These are phyloP conservation scores for Axis porcinus DNA, from an alignment of 2,113 vertebrate genomes.

Conservation along the genomic window DNA sequence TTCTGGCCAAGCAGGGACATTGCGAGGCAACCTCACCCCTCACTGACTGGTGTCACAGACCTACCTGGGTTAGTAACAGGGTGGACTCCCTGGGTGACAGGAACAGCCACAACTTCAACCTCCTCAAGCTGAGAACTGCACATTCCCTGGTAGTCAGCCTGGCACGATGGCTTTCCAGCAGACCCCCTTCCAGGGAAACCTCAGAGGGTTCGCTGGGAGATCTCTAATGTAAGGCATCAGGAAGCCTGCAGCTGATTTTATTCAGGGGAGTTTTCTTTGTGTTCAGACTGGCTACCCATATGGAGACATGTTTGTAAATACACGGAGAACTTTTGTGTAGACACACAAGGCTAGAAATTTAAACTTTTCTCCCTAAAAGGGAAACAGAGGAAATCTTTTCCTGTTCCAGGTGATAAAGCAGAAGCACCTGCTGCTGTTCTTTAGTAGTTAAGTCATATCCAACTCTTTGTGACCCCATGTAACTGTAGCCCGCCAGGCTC, in stretches of 20 bases:
- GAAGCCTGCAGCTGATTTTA: not conserved
- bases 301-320: not conserved
- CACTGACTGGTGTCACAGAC: not conserved
- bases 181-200: not conserved
- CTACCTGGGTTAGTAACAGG: conserved; percentile 14
- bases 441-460: not conserved
- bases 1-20: not conserved
- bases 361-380: not conserved
- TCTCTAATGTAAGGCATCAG: not conserved
- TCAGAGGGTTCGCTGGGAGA: not conserved
- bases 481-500: not conserved
- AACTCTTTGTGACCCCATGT: not conserved
- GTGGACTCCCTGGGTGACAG: not conserved
- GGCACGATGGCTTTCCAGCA: not conserved
- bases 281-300: not conserved
- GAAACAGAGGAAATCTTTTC: not conserved
- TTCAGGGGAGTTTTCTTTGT: not conserved
- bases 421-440: not conserved
- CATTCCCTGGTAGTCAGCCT: not conserved
- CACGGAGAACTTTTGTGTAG: not conserved
- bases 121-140: not conserved
- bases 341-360: not conserved
- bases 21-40: not conserved
- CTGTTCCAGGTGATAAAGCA: not conserved
- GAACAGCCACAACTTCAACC: not conserved